Evolutionary conservation across 2,113 vertebrate species (phyloP).

Genomic region (Sphaerodactylus townsendi): DNA sequence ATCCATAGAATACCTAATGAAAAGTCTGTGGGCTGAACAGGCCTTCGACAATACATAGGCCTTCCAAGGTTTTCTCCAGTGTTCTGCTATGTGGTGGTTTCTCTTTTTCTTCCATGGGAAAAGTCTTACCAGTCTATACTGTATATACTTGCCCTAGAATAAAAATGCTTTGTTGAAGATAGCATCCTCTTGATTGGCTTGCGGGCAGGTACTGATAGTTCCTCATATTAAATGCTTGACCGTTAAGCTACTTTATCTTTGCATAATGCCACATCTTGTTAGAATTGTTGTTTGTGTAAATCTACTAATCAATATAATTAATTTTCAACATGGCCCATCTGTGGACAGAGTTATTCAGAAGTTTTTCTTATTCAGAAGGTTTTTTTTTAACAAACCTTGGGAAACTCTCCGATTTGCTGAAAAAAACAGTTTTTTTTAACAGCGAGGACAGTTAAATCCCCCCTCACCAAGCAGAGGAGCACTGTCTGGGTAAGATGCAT

Average conservation of each 20-base stretch:
- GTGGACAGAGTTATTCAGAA: too few species aligned
- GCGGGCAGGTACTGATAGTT: neutral
- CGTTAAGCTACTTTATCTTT: neutral
- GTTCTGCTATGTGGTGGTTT: neutral
- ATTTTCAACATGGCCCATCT: too few species aligned
- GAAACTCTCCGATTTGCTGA: too few species aligned
- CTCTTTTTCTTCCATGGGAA: neutral
- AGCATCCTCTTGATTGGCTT: neutral
- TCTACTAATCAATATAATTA: neutral
- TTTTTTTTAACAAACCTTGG: too few species aligned
- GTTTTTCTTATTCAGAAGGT: too few species aligned
- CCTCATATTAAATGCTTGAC: neutral
- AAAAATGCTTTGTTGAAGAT: neutral
- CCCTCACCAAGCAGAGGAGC: too few species aligned
- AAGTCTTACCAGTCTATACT: neutral
- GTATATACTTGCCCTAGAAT: neutral
- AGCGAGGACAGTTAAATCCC: too few species aligned
- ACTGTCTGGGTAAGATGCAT: too few species aligned
- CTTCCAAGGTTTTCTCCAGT: neutral
- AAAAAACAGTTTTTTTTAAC: too few species aligned
- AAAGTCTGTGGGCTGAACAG: neutral
- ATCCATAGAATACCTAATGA: neutral
- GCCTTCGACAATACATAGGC: neutral
- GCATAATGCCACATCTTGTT: neutral
- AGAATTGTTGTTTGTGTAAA: neutral